Evolutionary conservation across 2,888 invertebrate species (phyloP).

Genomic region (Diloba caeruleocephala): DNA sequence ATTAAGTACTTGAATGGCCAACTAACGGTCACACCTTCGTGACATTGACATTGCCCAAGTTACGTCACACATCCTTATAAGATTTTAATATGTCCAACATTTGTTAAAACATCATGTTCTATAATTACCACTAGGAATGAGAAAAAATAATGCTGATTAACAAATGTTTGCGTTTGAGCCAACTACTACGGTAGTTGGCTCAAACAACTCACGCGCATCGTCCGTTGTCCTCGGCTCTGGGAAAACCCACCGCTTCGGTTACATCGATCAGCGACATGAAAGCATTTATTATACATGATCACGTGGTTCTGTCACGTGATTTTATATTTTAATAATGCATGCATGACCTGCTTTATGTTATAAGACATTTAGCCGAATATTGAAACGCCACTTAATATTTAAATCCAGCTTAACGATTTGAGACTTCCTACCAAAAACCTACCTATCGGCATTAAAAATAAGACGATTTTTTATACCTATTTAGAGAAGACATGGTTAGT

Average conservation of each 20-base stretch:
- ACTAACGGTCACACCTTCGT: slow-evolving; percentile 26
- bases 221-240: slow-evolving; percentile 51
- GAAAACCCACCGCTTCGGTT: slow-evolving; percentile 51
- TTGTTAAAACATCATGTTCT: slow-evolving; percentile 12
- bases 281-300: slow-evolving; percentile 48
- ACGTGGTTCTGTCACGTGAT: slow-evolving; percentile 47
- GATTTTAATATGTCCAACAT: slow-evolving; percentile 20
- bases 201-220: slow-evolving; percentile 29
- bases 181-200: slow-evolving; percentile 32
- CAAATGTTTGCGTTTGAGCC: slow-evolving; percentile 24
- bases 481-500: background rate
- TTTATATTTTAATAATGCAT: slow-evolving; percentile 20
- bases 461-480: background rate
- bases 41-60: slow-evolving; percentile 38
- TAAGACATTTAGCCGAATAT: too few relatives aligned
- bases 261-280: slow-evolving; percentile 36
- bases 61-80: slow-evolving; percentile 17
- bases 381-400: too few relatives aligned
- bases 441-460: too few relatives aligned
- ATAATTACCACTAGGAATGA: background rate
- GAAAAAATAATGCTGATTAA: background rate
- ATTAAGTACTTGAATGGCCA: slow-evolving; percentile 18
- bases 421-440: too few relatives aligned
- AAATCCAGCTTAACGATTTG: too few relatives aligned
- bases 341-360: slow-evolving; percentile 9